Base-by-base conservation (phyloP, 1,140 invertebrate genomes). In the Drosophila baimaii region DNA sequence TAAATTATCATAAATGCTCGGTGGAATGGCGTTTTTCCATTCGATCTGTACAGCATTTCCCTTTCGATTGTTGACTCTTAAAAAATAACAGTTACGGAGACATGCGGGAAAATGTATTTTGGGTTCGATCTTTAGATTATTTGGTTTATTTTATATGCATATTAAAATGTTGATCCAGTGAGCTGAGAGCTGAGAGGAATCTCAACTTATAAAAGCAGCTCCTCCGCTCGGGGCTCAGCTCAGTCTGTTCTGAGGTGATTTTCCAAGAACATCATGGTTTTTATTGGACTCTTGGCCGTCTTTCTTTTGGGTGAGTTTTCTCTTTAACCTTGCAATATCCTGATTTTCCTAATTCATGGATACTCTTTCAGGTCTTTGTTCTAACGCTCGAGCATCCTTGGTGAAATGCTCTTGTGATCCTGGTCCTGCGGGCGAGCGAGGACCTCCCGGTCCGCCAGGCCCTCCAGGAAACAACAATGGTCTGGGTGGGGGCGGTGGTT, bases 321-420 rank as follows among this genome's bases (percentile, higher is more conserved):
- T 13, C 9, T 33, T 51, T 31, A n/a, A 3, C 12, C 19, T 17
- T 8, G 6, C 5, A 35, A 29, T 25, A 27, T 29, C 39, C 0
- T 7, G 9, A 17, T 23, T 29, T 29, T 2, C 3, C 7, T 31
- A 10, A 12, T 9, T 27, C 15, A n/a, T 33, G 4, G 4, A n/a
- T n/a, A 5, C 13, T 54, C 10, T 21, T 37, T 13, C 21, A 88
- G 83, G 84, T 8, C 6, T 84, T n/a, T 75, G 13, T 7, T 43
- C 57, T 2, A 33, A 15, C 19, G 43, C 43, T 9, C 33, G n/a
- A 3, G 86, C 71, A 15, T 77, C 85, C 4, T 43, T 89, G 15
- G 41, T 85, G 44, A 86, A 81, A 25, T 89, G 85, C 43, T 75
- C 64, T 7, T 89, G 85, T 64, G 86, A 90, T 27, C 69, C 86